phyloP scores from a whole-genome alignment of 2,888 invertebrate genomes.

The Anagyrus pseudococci region DNA sequence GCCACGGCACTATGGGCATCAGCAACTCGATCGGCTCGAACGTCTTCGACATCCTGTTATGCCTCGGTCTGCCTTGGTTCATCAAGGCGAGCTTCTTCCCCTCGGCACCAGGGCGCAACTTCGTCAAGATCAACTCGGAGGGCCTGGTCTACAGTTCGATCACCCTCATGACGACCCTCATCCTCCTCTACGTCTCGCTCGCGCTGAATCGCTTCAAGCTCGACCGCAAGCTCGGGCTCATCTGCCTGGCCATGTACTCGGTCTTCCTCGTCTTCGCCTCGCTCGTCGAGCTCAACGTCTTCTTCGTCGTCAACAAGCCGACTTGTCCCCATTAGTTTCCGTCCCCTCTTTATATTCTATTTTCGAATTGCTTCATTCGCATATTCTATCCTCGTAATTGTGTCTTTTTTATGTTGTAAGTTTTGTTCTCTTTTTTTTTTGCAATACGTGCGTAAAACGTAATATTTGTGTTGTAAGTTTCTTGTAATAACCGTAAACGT shows the following conservation, averaged over 20 bases:
- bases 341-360: too few relatives aligned
- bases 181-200: conserved; percentile 73
- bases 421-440: too few relatives aligned
- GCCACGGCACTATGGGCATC: conserved; percentile 79
- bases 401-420: too few relatives aligned
- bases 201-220: conserved; percentile 73
- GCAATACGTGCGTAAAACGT: too few relatives aligned
- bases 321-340: conserved; percentile 62
- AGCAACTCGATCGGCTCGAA: conserved; percentile 85
- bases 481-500: too few relatives aligned
- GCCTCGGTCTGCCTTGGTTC: conserved; percentile 81
- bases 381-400: too few relatives aligned
- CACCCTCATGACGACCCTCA: conserved; percentile 75
- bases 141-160: conserved; percentile 80
- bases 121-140: conserved; percentile 76
- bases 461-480: too few relatives aligned
- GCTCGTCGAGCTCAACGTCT: conserved; percentile 78
- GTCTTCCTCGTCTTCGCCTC: conserved; percentile 74
- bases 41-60: conserved; percentile 80
- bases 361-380: too few relatives aligned
- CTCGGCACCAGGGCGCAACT: conserved; percentile 65
- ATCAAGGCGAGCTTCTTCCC: conserved; percentile 73
- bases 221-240: conserved; percentile 74
- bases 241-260: conserved; percentile 72
- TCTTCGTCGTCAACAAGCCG: conserved; percentile 77